Evolutionary conservation across 1,140 invertebrate genomes (phyloP).

Genomic region (Drosophila takahashii): DNA sequence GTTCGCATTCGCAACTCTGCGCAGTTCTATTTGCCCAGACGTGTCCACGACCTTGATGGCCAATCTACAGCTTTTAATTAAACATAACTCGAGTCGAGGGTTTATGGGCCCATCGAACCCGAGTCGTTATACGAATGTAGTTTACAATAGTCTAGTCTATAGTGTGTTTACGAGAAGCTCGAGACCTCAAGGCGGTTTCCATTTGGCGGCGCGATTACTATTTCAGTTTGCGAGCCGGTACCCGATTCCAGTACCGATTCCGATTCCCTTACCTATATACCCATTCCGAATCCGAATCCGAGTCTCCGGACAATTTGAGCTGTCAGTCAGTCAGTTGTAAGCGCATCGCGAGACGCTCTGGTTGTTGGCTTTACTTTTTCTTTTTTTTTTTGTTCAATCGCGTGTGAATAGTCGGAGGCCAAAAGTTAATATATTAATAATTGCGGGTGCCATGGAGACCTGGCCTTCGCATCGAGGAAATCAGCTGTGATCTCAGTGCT

Average conservation of each 20-base stretch:
- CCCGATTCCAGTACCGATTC: conserved; percentile 3
- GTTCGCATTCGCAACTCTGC: not conserved
- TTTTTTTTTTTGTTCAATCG: conserved; percentile 12
- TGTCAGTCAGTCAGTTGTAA: conserved; percentile 54
- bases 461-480: not conserved
- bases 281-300: conserved; percentile 16
- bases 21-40: not conserved
- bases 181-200: conserved; percentile 14
- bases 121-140: not conserved
- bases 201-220: conserved; percentile 14
- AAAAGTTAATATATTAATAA: conserved; percentile 1
- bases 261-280: not conserved
- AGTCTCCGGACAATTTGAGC: conserved; percentile 17
- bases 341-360: conserved; percentile 32
- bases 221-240: conserved; percentile 8
- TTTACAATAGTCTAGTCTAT: conserved; percentile 6
- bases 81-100: conserved; percentile 38
- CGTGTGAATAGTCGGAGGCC: conserved; percentile 11
- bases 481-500: not conserved
- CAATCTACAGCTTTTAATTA: conserved; percentile 47
- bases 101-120: conserved; percentile 43
- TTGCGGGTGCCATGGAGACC: not conserved
- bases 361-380: conserved; percentile 14
- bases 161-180: conserved; percentile 21
- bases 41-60: conserved; percentile 21